Conservation (phyloP, 2,888 invertebrate species). For the Steinernema carpocapsae region DNA sequence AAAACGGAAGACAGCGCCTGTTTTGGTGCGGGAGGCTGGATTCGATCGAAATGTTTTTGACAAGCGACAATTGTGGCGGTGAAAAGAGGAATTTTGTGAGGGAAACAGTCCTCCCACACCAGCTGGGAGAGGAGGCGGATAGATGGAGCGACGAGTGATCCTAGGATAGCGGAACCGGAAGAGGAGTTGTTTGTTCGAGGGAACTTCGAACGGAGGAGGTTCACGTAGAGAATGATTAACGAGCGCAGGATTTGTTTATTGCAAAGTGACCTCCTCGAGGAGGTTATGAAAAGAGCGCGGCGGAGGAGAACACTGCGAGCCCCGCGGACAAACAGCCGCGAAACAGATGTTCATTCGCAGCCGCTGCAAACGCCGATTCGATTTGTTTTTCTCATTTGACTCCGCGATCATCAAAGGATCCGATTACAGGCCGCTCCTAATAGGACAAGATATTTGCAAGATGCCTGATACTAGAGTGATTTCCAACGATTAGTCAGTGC, state of each 20-base stretch:
- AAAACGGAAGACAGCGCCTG: no score
- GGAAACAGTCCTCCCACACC: neutral
- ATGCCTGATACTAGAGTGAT: no score
- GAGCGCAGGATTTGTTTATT: slow-evolving; percentile 3
- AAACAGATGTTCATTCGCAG: slow-evolving; percentile 27
- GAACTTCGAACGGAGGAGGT: no score
- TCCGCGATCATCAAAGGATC: neutral
- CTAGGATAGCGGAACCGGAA: neutral
- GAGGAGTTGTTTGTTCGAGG: neutral
- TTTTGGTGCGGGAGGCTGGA: no score
- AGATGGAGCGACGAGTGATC: neutral
- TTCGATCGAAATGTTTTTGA: slow-evolving; percentile 27
- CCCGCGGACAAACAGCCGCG: slow-evolving; percentile 24
- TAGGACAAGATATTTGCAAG: no score
- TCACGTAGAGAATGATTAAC: no score
- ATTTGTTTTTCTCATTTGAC: slow-evolving; percentile 20
- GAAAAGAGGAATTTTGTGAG: neutral
- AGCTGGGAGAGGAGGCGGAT: neutral
- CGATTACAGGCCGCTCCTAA: neutral
- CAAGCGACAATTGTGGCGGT: slow-evolving; percentile 6
- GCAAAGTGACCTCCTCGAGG: slow-evolving; percentile 26
- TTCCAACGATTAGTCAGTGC: no score
- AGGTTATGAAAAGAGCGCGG: slow-evolving; percentile 12
- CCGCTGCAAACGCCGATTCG: slow-evolving; percentile 23
- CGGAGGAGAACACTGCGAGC: neutral